A percentile compares a stretch with the other conserved stretches of the same genome.
These are phyloP conservation scores for Oligia strigilis DNA, from an alignment of 2,888 invertebrate genomes.

Conservation along the genomic window DNA sequence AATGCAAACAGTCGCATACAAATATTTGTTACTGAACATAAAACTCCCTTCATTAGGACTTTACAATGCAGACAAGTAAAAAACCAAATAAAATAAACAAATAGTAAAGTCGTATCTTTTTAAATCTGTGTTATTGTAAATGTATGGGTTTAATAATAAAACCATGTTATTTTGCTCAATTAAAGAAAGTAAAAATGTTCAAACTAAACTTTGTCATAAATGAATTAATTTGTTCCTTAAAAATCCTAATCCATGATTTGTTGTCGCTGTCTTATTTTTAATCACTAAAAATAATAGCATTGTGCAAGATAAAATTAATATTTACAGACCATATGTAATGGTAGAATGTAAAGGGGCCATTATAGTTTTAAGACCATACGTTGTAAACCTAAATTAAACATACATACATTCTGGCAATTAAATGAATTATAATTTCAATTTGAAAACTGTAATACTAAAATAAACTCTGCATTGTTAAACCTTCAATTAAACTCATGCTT, in stretches of 20 bases:
- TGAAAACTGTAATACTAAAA: no score
- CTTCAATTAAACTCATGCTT: not conserved
- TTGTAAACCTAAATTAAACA: no score
- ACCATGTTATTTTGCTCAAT: not conserved
- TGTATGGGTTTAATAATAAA: not conserved
- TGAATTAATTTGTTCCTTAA: no score
- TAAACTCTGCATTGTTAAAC: not conserved
- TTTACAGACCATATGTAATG: no score
- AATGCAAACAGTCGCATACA: constrained; percentile 65
- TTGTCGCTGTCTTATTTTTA: no score
- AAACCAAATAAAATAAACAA: constrained; percentile 51
- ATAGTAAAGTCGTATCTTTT: constrained; percentile 11
- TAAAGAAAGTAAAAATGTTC: not conserved
- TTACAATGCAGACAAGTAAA: constrained; percentile 63
- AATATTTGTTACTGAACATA: constrained; percentile 66
- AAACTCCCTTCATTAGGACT: constrained; percentile 70
- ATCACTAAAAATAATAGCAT: no score
- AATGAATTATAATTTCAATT: not conserved
- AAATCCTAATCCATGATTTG: no score
- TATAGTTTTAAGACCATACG: no score
- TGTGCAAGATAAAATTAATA: no score
- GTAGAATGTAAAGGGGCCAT: no score
- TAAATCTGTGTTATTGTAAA: constrained; percentile 31
- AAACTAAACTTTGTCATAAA: not conserved
- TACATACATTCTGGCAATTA: not conserved